Percentiles rank a stretch among this genome's conserved stretches.
These are phyloP conservation scores for Phytoseiulus persimilis DNA, from an alignment of 2,888 invertebrate genomes.

Conservation along the genomic window DNA sequence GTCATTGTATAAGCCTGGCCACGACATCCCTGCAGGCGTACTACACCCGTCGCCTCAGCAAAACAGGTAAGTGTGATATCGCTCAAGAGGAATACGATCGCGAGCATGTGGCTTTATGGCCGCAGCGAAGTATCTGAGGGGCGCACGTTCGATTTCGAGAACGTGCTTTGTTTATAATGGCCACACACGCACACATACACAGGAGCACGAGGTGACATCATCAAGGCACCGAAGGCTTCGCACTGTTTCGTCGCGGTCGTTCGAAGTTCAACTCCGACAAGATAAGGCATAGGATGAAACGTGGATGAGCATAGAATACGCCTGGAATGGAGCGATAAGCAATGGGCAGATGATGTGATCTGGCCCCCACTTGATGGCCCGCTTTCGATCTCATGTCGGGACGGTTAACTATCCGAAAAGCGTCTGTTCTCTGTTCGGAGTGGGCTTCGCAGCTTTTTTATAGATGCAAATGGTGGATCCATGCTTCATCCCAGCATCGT, in stretches of 20 bases:
- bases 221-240: not conserved
- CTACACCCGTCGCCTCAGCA: constrained; percentile 29
- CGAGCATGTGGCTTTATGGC: not conserved
- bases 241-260: not conserved
- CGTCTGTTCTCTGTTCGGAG: too few relatives aligned
- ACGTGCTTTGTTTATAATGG: not conserved
- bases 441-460: too few relatives aligned
- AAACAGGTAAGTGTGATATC: not conserved
- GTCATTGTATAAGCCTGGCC: constrained; percentile 27
- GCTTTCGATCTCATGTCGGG: not conserved
- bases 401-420: not conserved
- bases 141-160: not conserved
- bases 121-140: not conserved
- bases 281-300: too few relatives aligned
- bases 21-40: constrained; percentile 37
- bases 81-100: not conserved
- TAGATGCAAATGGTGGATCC: too few relatives aligned
- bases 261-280: not conserved
- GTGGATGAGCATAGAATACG: too few relatives aligned
- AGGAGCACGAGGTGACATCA: not conserved
- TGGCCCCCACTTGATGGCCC: not conserved
- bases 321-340: not conserved
- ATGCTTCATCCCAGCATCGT: too few relatives aligned
- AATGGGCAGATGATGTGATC: not conserved
- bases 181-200: not conserved